phyloP scores from a whole-genome alignment of 2,113 vertebrate genomes.

The Calyptomena viridis region DNA sequence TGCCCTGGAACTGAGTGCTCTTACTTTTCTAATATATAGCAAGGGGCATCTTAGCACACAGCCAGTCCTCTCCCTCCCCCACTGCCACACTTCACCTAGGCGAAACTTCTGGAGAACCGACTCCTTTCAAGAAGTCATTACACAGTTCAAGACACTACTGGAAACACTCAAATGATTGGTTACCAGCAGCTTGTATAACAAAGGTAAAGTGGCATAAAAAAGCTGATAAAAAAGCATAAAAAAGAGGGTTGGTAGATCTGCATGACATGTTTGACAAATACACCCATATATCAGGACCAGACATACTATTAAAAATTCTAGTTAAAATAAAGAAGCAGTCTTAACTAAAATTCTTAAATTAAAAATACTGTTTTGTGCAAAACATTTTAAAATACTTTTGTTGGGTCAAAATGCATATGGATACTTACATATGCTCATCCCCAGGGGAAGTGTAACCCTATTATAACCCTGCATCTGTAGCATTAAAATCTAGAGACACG shows the following conservation, averaged over 20 bases:
- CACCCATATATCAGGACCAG: neutral
- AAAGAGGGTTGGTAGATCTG: neutral
- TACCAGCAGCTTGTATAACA: neutral
- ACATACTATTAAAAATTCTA: neutral
- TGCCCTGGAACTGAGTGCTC: neutral
- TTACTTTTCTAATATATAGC: neutral
- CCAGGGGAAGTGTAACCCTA: neutral
- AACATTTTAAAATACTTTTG: neutral
- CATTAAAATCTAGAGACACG: neutral
- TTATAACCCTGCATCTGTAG: neutral
- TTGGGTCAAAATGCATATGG: neutral
- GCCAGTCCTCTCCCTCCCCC: neutral
- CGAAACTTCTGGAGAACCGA: neutral
- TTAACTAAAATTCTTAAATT: neutral
- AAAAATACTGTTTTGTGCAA: neutral
- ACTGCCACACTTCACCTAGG: fast-evolving
- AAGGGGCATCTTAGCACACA: neutral
- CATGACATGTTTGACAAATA: neutral
- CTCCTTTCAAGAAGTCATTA: neutral
- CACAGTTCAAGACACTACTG: neutral
- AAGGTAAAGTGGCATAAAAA: neutral
- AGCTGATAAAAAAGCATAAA: too few relatives aligned
- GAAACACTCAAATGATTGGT: neutral
- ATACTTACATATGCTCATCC: neutral
- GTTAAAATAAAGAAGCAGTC: neutral